Evolutionary conservation across 2,888 invertebrate species (phyloP).

Genomic region (Halocaridina rubra): DNA sequence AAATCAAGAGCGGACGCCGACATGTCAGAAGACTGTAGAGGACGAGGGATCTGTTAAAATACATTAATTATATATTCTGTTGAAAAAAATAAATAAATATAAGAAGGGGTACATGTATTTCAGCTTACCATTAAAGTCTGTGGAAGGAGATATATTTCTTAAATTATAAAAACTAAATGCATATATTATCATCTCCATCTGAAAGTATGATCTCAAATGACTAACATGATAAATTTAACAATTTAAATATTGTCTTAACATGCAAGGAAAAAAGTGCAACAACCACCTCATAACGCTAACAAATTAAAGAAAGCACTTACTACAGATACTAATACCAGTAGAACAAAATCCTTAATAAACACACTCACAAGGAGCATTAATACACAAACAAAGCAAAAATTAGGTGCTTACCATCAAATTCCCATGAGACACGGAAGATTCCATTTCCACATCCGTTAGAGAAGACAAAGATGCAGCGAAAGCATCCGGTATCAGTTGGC

Average conservation of each 20-base stretch:
- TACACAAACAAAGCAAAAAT: background rate
- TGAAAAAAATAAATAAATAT: too few species aligned
- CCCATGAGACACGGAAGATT: background rate
- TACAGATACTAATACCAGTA: too few species aligned
- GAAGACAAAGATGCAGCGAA: slow-evolving; percentile 24
- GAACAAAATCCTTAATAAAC: too few species aligned
- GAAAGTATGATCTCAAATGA: background rate
- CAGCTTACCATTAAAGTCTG: too few species aligned
- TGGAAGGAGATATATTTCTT: too few species aligned
- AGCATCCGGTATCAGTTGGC: slow-evolving; percentile 35
- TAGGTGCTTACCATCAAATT: slow-evolving; percentile 7
- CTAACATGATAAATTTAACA: background rate
- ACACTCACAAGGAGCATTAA: too few species aligned
- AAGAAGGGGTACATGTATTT: too few species aligned
- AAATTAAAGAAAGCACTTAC: too few species aligned
- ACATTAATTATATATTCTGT: background rate
- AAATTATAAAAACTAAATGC: background rate
- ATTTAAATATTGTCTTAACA: background rate
- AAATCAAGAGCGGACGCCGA: slow-evolving; percentile 37
- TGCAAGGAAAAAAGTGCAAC: too few species aligned
- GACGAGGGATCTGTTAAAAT: background rate
- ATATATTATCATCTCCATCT: background rate
- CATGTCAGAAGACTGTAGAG: background rate
- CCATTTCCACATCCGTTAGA: slow-evolving; percentile 4
- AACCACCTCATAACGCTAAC: too few species aligned